A percentile compares a stretch with the other conserved stretches of the same genome.
Conservation (phyloP, 2,888 invertebrate genomes). For the Leptothorax acervorum region DNA sequence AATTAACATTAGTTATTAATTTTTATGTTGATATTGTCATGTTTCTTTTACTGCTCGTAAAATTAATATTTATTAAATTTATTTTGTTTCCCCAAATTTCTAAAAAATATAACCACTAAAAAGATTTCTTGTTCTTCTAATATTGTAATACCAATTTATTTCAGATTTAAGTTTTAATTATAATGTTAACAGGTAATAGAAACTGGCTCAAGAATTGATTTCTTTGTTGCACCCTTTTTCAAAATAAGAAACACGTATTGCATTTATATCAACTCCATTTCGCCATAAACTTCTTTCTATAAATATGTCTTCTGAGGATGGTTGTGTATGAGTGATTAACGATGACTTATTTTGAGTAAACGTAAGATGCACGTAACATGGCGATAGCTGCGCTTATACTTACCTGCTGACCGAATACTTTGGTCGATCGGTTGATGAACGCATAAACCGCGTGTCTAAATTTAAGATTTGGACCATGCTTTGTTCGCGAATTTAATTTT, state of each 20-base stretch:
- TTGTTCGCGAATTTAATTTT: constrained; percentile 38
- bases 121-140: neutral
- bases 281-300: neutral
- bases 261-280: neutral
- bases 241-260: neutral
- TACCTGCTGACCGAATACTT: neutral
- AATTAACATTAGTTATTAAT: neutral
- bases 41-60: neutral
- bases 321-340: neutral
- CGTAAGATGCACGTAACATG: constrained; percentile 34
- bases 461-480: constrained; percentile 40
- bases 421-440: constrained; percentile 7
- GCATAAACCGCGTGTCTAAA: constrained; percentile 35
- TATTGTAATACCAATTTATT: constrained; percentile 12
- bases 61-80: neutral
- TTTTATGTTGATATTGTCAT: neutral
- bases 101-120: neutral
- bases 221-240: neutral
- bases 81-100: neutral
- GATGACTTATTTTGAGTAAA: constrained; percentile 29
- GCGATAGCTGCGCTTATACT: neutral
- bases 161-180: neutral
- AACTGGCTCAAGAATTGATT: neutral
- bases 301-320: neutral
- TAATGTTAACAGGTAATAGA: neutral